phyloP scores from a whole-genome alignment of 2,797 vertebrate species.

The Rhyacichthys aspro region DNA sequence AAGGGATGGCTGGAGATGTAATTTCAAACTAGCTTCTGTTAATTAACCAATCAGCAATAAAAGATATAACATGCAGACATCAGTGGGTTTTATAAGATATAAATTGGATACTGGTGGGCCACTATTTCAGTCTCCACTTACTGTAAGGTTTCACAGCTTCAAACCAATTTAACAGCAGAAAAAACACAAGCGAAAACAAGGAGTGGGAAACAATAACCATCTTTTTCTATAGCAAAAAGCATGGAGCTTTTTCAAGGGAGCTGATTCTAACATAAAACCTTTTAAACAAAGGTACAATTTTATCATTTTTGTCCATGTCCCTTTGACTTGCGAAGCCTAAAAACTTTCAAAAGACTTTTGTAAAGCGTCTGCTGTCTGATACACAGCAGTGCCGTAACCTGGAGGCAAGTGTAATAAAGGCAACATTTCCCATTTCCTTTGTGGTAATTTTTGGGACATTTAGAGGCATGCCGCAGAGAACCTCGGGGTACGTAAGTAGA shows the following conservation, averaged over 20 bases:
- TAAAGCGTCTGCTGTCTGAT: constrained; percentile 21
- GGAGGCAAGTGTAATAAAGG: constrained; percentile 39
- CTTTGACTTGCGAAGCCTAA: background rate
- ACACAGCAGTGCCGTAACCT: constrained; percentile 8
- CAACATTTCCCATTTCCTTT: constrained; percentile 45
- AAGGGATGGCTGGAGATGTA: constrained; percentile 1
- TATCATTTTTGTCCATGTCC: background rate
- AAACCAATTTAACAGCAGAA: background rate
- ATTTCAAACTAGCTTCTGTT: background rate
- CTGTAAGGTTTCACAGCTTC: background rate
- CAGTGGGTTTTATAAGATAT: constrained; percentile 13
- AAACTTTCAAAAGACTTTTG: constrained; percentile 20
- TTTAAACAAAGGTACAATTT: background rate
- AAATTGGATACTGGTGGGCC: constrained; percentile 1
- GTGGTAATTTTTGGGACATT: constrained; percentile 49
- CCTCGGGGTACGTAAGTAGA: constrained; percentile 35
- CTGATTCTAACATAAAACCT: background rate
- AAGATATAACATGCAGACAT: constrained; percentile 5
- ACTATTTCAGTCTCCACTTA: background rate
- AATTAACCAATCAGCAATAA: constrained; percentile 16
- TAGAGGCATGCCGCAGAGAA: constrained; percentile 36
- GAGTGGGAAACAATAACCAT: background rate
- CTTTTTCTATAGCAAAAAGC: constrained; percentile 1
- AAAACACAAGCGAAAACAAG: background rate
- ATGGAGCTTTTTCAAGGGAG: background rate